Conservation (phyloP, 2,888 invertebrate genomes). For the Lacanobia oleracea region DNA sequence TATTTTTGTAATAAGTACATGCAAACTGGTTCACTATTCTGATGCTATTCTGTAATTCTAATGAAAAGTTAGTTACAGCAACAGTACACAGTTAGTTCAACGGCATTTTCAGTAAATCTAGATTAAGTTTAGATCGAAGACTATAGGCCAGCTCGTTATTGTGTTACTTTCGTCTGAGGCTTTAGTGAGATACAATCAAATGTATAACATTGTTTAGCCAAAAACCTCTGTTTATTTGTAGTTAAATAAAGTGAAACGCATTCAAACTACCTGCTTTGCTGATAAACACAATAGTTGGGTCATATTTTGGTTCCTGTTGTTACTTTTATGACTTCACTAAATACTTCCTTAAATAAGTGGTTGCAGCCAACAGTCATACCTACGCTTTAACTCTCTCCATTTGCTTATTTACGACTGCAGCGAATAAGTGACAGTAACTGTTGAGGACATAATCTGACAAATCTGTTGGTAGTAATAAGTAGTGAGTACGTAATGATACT, state of each 20-base stretch:
- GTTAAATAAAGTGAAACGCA: slow-evolving; percentile 11
- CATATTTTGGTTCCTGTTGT: slow-evolving; percentile 13
- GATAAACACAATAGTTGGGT: not conserved
- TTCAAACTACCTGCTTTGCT: slow-evolving; percentile 27
- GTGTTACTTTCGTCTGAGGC: not conserved
- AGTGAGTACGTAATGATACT: slow-evolving; percentile 7
- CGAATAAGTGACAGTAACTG: slow-evolving; percentile 28
- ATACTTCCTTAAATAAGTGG: not conserved
- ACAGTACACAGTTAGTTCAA: not conserved
- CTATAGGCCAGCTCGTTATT: slow-evolving; percentile 13
- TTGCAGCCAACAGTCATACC: slow-evolving; percentile 1
- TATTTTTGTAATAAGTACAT: too few relatives aligned
- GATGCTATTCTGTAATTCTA: not conserved
- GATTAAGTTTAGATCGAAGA: slow-evolving; percentile 1
- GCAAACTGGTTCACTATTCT: too few relatives aligned
- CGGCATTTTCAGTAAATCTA: not conserved
- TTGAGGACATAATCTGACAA: slow-evolving; percentile 45
- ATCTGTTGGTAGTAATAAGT: slow-evolving; percentile 40
- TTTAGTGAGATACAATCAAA: slow-evolving; percentile 25
- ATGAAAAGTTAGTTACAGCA: slow-evolving; percentile 4
- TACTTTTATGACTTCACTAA: slow-evolving; percentile 15
- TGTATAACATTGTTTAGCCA: not conserved
- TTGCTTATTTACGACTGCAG: slow-evolving; percentile 31
- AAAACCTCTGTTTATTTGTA: slow-evolving; percentile 11
- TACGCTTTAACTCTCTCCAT: slow-evolving; percentile 27